A percentile compares a stretch with the other conserved stretches of the same genome.
Evolutionary conservation across 2,888 invertebrate genomes (phyloP).

Genomic region (Campoletis raptor): DNA sequence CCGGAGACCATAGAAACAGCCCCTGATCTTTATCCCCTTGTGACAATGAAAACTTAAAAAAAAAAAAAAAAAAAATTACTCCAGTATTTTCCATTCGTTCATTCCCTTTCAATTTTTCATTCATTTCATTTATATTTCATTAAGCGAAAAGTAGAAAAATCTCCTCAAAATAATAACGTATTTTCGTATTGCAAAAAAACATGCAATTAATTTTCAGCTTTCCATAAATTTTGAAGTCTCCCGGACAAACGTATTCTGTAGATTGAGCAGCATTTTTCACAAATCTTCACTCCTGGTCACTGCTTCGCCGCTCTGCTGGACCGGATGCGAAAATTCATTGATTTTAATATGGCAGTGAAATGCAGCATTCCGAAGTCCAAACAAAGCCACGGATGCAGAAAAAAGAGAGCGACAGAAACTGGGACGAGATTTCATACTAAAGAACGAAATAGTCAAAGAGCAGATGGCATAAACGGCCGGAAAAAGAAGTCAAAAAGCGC

Average conservation of each 20-base stretch:
- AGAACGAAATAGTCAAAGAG: slow-evolving; percentile 7
- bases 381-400: not conserved
- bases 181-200: too few relatives aligned
- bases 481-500: slow-evolving; percentile 5
- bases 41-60: not conserved
- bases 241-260: not conserved
- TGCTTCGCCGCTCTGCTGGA: not conserved
- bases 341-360: slow-evolving; percentile 2
- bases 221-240: too few relatives aligned
- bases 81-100: not conserved
- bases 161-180: too few relatives aligned
- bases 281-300: not conserved
- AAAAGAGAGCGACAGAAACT: not conserved
- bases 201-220: too few relatives aligned
- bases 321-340: slow-evolving; percentile 12
- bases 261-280: not conserved
- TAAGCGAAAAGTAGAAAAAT: too few relatives aligned
- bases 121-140: not conserved
- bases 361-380: slow-evolving; percentile 16
- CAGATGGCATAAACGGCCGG: slow-evolving; percentile 16
- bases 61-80: too few relatives aligned
- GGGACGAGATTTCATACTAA: slow-evolving; percentile 29
- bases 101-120: not conserved
- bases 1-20: not conserved
- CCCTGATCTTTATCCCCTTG: not conserved